Percentiles rank a stretch among this genome's conserved stretches.
Evolutionary conservation across 2,888 invertebrate genomes (phyloP).

Genomic region (Trachelus iudaicus): DNA sequence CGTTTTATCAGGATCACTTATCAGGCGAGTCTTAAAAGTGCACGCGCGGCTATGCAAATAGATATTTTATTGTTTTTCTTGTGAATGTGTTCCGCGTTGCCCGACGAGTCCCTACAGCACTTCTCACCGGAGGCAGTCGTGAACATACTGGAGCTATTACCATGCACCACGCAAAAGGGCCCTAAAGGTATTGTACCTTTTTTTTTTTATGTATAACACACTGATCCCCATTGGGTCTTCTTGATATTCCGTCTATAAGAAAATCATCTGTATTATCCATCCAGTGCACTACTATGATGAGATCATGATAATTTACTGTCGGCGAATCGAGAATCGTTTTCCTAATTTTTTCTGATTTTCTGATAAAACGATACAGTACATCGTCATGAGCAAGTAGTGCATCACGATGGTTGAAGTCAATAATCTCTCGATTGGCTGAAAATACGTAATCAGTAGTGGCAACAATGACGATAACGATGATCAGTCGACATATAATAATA

Average conservation of each 20-base stretch:
- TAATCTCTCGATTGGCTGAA: neutral
- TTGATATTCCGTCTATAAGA: slow-evolving; percentile 33
- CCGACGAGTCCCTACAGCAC: neutral
- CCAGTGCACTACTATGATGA: slow-evolving; percentile 33
- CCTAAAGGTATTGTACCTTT: slow-evolving; percentile 14
- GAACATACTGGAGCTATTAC: neutral
- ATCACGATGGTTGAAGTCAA: neutral
- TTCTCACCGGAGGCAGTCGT: neutral
- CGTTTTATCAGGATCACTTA: slow-evolving; percentile 30
- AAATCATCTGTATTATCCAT: slow-evolving; percentile 53
- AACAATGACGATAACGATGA: neutral
- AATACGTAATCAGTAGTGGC: neutral
- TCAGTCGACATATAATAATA: neutral
- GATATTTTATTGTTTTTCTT: slow-evolving; percentile 27
- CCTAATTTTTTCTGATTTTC: neutral
- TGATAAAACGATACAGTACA: neutral
- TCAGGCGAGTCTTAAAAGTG: slow-evolving; percentile 33
- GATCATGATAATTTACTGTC: slow-evolving; percentile 52
- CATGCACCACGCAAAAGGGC: neutral
- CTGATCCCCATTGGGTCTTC: slow-evolving; percentile 21
- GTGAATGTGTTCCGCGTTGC: neutral
- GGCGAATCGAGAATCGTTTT: neutral
- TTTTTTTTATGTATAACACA: neutral
- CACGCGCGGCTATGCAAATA: slow-evolving; percentile 36
- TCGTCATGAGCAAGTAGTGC: neutral